A percentile compares a stretch with the other conserved stretches of the same genome.
These are phyloP conservation scores for Forpus xanthops DNA, from an alignment of 2,797 vertebrate species.

Conservation along the genomic window DNA sequence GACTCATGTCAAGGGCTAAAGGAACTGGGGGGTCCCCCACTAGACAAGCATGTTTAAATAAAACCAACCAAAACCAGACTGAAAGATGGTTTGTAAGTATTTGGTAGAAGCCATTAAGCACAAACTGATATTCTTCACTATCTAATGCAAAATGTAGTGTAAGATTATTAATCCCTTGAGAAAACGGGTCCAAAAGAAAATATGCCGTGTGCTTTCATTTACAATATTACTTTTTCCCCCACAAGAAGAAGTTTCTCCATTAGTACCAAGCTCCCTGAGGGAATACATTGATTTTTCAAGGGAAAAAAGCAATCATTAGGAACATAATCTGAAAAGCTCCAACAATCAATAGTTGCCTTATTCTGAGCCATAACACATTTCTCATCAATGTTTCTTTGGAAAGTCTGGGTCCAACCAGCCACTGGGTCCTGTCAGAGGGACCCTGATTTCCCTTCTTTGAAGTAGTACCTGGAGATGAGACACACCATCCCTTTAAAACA, in stretches of 20 bases:
- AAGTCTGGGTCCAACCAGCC: not conserved
- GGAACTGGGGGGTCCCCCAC: not conserved
- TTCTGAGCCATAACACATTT: not conserved
- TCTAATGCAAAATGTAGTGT: conserved; percentile 7
- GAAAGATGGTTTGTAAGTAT: conserved; percentile 29
- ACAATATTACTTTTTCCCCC: not conserved
- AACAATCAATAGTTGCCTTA: not conserved
- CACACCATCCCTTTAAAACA: not conserved
- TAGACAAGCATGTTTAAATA: not conserved
- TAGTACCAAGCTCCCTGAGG: conserved; percentile 47
- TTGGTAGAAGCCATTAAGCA: conserved; percentile 57
- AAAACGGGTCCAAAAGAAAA: conserved; percentile 35
- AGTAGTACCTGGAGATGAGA: not conserved
- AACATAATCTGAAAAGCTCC: not conserved
- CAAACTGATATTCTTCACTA: not conserved
- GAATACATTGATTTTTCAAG: not conserved
- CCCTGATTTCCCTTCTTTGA: not conserved
- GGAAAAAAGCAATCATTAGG: not conserved
- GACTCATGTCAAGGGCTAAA: not conserved
- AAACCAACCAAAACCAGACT: not conserved
- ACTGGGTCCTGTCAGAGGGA: not conserved
- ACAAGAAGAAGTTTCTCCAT: not conserved
- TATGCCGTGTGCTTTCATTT: not conserved
- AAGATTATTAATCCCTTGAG: conserved; percentile 21
- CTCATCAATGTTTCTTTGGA: conserved; percentile 16